Evolutionary conservation across 2,113 vertebrate genomes (phyloP).

Genomic region (Ranitomeya imitator): DNA sequence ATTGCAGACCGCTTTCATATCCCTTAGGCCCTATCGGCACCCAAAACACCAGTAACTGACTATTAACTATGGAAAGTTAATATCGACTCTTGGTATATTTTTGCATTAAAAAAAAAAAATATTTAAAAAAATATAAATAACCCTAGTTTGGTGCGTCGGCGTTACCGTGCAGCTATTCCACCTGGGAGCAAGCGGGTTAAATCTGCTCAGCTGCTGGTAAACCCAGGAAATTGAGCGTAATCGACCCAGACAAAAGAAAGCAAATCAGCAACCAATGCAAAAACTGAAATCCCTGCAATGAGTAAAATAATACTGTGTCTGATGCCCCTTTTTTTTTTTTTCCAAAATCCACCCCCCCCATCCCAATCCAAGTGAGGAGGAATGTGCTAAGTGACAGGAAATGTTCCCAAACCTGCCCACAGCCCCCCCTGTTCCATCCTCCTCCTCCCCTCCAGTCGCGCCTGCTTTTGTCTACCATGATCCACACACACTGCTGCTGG

Average conservation of each 20-base stretch:
- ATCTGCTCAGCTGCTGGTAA: conserved; percentile 25
- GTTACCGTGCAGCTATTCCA: conserved; percentile 61
- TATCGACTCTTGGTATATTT: neutral
- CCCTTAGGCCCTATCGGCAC: neutral
- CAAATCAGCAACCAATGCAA: conserved; percentile 44
- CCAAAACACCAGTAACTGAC: neutral
- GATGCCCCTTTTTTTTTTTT: conserved; percentile 10
- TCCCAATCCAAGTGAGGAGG: conserved; percentile 59
- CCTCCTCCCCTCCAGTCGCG: conserved; percentile 63
- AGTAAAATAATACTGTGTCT: conserved; percentile 43
- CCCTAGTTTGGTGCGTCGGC: neutral
- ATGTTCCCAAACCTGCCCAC: conserved; percentile 66
- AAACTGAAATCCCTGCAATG: conserved; percentile 44
- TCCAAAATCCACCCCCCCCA: conserved; percentile 12
- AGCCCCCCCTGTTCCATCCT: conserved; percentile 36
- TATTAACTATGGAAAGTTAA: neutral
- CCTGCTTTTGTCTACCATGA: conserved; percentile 84
- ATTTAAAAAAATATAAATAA: neutral
- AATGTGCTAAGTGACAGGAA: conserved; percentile 84
- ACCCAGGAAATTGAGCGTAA: conserved; percentile 30
- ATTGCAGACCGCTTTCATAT: neutral
- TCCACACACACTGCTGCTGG: conserved; percentile 70
- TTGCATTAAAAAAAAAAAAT: neutral
- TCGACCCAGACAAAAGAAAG: conserved; percentile 42
- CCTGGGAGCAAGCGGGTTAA: conserved; percentile 59